These are phyloP conservation scores for Mormoops blainvillei DNA, from an alignment of 2,113 vertebrate species.

Conservation along the genomic window DNA sequence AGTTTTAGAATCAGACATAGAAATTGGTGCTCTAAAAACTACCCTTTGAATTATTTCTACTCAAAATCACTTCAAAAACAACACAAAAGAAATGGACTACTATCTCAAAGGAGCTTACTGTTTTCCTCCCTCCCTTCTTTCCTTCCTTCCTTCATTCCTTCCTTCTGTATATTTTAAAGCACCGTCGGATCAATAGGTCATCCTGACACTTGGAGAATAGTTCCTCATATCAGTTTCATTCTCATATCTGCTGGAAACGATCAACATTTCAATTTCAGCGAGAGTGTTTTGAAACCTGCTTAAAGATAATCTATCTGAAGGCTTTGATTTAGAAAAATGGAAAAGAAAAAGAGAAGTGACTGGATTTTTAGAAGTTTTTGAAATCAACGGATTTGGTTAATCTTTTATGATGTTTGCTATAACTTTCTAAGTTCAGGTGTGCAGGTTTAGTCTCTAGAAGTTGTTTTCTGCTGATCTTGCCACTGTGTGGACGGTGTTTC, in stretches of 20 bases:
- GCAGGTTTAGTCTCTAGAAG: neutral
- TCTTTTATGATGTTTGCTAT: constrained; percentile 42
- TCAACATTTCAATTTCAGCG: constrained; percentile 62
- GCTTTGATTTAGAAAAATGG: constrained; percentile 62
- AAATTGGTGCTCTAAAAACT: neutral
- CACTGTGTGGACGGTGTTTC: neutral
- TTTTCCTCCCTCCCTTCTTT: neutral
- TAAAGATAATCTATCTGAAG: constrained; percentile 61
- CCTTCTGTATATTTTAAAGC: neutral
- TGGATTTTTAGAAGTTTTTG: constrained; percentile 54
- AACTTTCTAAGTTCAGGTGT: constrained; percentile 38
- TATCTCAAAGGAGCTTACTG: neutral
- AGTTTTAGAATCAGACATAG: neutral
- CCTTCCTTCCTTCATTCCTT: neutral
- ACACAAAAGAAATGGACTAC: neutral
- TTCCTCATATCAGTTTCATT: neutral
- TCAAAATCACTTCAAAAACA: neutral
- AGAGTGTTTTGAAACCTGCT: constrained; percentile 56
- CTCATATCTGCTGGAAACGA: constrained; percentile 49
- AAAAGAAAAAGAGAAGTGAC: constrained; percentile 45
- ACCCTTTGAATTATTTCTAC: neutral
- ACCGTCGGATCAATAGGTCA: constrained; percentile 11
- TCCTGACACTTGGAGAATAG: neutral
- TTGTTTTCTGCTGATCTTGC: neutral
- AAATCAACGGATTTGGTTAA: constrained; percentile 62